A percentile compares a stretch with the other conserved stretches of the same genome.
phyloP scores from a whole-genome alignment of 2,888 invertebrate species.

The Heliothis peltigera region DNA sequence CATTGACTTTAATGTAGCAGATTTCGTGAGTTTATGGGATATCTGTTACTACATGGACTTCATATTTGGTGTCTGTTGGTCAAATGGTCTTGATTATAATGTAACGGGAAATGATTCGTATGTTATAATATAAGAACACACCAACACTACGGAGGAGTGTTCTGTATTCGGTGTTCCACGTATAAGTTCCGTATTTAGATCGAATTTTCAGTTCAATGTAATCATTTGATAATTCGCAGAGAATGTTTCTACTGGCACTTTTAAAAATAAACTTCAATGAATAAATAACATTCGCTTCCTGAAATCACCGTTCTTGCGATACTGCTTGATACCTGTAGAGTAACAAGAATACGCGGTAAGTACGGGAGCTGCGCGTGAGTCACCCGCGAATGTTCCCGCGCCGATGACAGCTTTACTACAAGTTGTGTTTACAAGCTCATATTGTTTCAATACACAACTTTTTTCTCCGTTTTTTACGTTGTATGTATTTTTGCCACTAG shows the following conservation, averaged over 20 bases:
- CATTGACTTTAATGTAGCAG: neutral
- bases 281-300: slow-evolving; percentile 21
- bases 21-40: neutral
- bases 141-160: neutral
- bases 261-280: neutral
- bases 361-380: slow-evolving; percentile 29
- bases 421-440: slow-evolving; percentile 13
- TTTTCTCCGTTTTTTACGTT: neutral
- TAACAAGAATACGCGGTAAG: slow-evolving; percentile 25
- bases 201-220: neutral
- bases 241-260: neutral
- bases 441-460: slow-evolving; percentile 8
- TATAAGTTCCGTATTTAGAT: neutral
- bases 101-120: no score
- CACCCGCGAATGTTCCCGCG: slow-evolving; percentile 35
- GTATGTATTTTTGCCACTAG: neutral
- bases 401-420: slow-evolving; percentile 33
- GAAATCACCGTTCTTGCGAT: slow-evolving; percentile 1
- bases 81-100: neutral
- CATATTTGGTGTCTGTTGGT: no score
- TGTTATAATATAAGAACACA: neutral
- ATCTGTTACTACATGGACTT: neutral
- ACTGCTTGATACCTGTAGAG: slow-evolving; percentile 30
- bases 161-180: neutral
- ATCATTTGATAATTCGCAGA: slow-evolving; percentile 1